Evolutionary conservation across 2,888 invertebrate species (phyloP).

Genomic region (Volucella bombylans): DNA sequence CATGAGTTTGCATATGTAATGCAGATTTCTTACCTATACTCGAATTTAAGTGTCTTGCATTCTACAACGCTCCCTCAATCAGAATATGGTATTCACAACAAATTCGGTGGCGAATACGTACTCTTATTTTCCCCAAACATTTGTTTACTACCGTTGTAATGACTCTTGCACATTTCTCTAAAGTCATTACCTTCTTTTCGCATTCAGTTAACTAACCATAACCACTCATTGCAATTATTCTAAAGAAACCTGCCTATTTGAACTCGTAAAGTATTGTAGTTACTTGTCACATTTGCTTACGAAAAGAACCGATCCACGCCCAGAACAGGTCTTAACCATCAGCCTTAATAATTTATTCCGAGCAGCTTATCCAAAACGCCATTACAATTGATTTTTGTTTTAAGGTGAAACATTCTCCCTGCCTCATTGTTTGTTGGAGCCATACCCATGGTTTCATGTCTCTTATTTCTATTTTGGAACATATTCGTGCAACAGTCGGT

Average conservation of each 20-base stretch:
- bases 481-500: slow-evolving; percentile 30
- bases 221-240: background rate
- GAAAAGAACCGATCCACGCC: slow-evolving; percentile 7
- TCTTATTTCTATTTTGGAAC: slow-evolving; percentile 13
- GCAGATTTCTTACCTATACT: too few relatives aligned
- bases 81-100: too few relatives aligned
- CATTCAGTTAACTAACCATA: background rate
- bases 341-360: slow-evolving; percentile 51
- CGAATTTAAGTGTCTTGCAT: too few relatives aligned
- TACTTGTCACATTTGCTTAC: slow-evolving; percentile 16
- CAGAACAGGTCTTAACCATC: background rate
- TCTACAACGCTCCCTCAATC: too few relatives aligned
- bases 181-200: background rate
- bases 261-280: slow-evolving; percentile 2
- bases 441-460: background rate
- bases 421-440: slow-evolving; percentile 26
- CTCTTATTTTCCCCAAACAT: background rate
- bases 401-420: slow-evolving; percentile 35
- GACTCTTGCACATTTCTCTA: background rate
- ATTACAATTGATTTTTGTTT: slow-evolving; percentile 66
- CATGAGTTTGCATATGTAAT: too few relatives aligned
- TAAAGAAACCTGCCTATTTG: background rate
- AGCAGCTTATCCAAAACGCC: slow-evolving; percentile 49
- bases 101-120: slow-evolving; percentile 36
- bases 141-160: too few relatives aligned